Base-by-base conservation (phyloP, 2,797 vertebrate species). In the Phylloscopus collybita region DNA sequence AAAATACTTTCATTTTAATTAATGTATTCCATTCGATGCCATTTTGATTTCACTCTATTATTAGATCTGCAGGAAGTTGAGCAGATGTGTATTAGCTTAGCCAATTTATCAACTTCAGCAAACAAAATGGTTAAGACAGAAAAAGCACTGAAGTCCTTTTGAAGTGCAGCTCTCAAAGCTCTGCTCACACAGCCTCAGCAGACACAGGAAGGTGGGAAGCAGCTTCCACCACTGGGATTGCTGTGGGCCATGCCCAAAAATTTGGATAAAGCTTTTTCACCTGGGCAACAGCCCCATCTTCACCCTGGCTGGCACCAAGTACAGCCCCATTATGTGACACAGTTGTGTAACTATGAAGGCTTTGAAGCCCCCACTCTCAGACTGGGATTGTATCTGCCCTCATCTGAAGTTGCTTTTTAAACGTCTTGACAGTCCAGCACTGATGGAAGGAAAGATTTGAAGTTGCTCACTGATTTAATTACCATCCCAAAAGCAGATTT, bases 1-100 rank as follows among this genome's bases (percentile, higher is more conserved):
- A 89, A 93, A 93, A 54, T 27, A 62, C 70, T 86, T 96, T 50
- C 61, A 71, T 90, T 90, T 83, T 84, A 95, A 93, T 92, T 78
- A 71, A 92, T 74, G 51, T 44, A 75, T 79, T 69, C 76, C 76
- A 69, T 80, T 90, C 0, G 0, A 72, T 88, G 49, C 71, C 86
- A 59, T 84, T 94, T 94, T 84, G 56, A 93, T 90, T 90, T 81
- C 80, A 18, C 32, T 74, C 92, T 90, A 13, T 90, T 93, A 84
- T 75, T 90, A 94, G 76, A 78, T 16, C 81, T 8, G 72, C 42
- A 83, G 88, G 82, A 96, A 86, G 80, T 1, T 42, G 65, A 92
- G 23, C 90, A 95, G 93, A 92, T 92, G 86, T 36, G 59, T 44
- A 53, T 51, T 44, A 49, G 51, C 76, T 57, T 9, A 71, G 50